Base-by-base conservation (phyloP, 2,888 invertebrate genomes). In the Camptogramma bilineatum region DNA sequence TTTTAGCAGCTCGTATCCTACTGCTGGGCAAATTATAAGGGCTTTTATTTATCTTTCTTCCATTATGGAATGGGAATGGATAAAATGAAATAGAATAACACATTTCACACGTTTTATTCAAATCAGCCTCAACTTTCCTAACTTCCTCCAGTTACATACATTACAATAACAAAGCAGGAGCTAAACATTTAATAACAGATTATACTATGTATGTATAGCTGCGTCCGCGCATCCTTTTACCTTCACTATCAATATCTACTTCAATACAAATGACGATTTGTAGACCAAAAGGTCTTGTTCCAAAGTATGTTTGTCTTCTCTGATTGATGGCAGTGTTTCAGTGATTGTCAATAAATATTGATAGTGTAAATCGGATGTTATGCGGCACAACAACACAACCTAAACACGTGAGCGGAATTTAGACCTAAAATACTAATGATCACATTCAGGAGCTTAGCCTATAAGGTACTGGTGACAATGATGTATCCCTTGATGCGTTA, bases 381-480 rank as follows among this genome's bases (percentile, higher is more conserved):
- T 64, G 68, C 70, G 62, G 63, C 31, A 63, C 65, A 28, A 47
- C 66, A 67, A 78, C 84, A 85, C 84, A 86, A 81, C 84, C 83
- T 78, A 73, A 76, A 73, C 70, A 76, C 78, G 82, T 79, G 86
- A 84, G 83, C 83, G 79, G 79, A 77, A 80, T 79, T 78, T 75
- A 81, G 83, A 84, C 79, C 88, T 89, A 90, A 80, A 90, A 90
- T 87, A 92, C 91, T 92, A 88, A 86, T 87, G 88, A 93, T 93
- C 93, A 93, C 93, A 93, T 85, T 90, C 84, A 88, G 82, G 80
- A 84, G 87, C 91, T 91, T 87, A 92, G 77, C 82, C 89, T 91
- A 90, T 88, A 92, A 92, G 92, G 92, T 93, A 93, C 92, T 88
- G 86, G 90, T 91, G 72, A 69, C 69, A 65, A 61, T 56, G 48